Base-by-base conservation (phyloP, 2,113 vertebrate genomes). In the Triplophysa dalaica region DNA sequence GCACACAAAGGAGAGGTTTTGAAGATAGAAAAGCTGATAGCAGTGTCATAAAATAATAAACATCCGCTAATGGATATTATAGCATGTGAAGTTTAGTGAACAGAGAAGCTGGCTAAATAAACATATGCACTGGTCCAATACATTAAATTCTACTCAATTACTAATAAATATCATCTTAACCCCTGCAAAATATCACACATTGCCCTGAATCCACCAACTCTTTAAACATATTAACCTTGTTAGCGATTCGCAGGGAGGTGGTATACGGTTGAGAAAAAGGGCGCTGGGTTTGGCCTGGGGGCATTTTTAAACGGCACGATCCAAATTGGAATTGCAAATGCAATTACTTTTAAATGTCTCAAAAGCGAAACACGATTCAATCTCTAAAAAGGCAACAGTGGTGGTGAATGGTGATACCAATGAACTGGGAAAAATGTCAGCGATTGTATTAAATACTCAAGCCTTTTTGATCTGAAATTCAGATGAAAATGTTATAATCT, bases 11-110 rank as follows among this genome's bases (percentile, higher is more conserved):
- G 54, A 9, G 11, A 73, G 52, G 33, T 24, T 61, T 74, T 61
- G 60, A 45, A 43, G 56, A 61, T 74, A 8, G 52, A 33, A 43
- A 74, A 45, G 54, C 33, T 24, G 70, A 61, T 43, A 21, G 21
- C 38, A 61, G 56, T 58, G 14, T 74, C 70, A 22, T 43, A 61
- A 61, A 74, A 43, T 21, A 54, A 61, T 74, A 45, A 74, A 16
- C 70, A 72, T 72, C 50, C n/a, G 12, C 41, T 60, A 54, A 70
- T 54, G 48, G 68, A 45, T 45, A 24, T 70, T 17, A 8, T 7
- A 58, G 54, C 52, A 41, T 43, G 56, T 24, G 14, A 58, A 12
- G 38, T 17, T 16, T 17, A 52, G 50, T 17, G 16, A 52, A 52
- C 16, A 17, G 14, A 16, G 50, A 16, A 29, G n/a, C 11, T 22